phyloP scores from a whole-genome alignment of 2,797 vertebrate species.

The Paedocypris micromegethes region DNA sequence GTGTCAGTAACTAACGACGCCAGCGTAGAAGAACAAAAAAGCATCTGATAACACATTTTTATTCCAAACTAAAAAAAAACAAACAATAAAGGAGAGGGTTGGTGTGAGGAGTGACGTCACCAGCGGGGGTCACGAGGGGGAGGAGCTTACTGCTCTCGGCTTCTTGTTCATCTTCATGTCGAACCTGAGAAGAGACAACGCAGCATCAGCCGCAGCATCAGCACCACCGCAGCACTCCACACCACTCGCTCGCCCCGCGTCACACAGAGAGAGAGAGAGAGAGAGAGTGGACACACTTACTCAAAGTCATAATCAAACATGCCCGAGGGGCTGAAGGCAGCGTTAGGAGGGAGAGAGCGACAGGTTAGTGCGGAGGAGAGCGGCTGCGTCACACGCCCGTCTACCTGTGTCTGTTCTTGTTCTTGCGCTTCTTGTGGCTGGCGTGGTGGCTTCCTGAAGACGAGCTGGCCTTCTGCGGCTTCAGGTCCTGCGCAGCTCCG shows the following conservation, averaged over 20 bases:
- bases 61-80: neutral
- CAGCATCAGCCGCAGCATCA: constrained; percentile 4
- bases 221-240: constrained; percentile 2
- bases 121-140: no score
- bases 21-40: no score
- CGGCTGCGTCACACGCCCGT: no score
- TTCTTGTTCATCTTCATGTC: constrained; percentile 99
- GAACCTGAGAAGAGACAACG: constrained; percentile 72
- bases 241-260: constrained; percentile 3
- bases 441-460: constrained; percentile 90
- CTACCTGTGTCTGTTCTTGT: constrained; percentile 98
- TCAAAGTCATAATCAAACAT: constrained; percentile 99
- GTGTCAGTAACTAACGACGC: no score
- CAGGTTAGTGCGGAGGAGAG: constrained; percentile 83
- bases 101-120: no score
- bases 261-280: constrained; percentile 3
- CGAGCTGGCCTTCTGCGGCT: constrained; percentile 93
- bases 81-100: neutral
- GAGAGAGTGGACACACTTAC: constrained; percentile 80
- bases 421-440: constrained; percentile 97
- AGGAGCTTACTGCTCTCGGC: constrained; percentile 88
- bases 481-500: constrained; percentile 87
- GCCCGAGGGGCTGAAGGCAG: constrained; percentile 95
- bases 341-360: constrained; percentile 93
- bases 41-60: no score